Conservation (phyloP, 35 echinoderm and acorn worm genomes). For the Hemicentrotus pulcherrimus region DNA sequence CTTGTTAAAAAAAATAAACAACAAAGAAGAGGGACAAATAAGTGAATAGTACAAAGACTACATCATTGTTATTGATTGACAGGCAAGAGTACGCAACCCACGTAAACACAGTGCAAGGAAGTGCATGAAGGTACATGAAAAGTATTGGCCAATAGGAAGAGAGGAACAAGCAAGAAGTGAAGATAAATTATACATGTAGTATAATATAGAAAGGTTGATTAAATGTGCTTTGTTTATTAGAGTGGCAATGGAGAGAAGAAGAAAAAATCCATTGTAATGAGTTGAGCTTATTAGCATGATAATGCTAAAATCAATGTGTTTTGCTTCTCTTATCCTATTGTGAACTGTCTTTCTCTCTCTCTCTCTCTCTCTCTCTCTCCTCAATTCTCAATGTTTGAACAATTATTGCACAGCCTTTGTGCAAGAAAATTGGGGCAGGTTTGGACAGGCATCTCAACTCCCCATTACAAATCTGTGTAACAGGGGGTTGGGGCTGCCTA, state of each 20-base stretch:
- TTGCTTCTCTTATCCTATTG: neutral
- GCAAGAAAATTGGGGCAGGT: neutral
- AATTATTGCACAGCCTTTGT: constrained; percentile 12
- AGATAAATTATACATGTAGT: no score
- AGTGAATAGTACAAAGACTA: neutral
- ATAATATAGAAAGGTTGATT: neutral
- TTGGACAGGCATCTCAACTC: neutral
- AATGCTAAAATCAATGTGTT: neutral
- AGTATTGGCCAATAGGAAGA: constrained; percentile 10
- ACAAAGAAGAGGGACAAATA: neutral
- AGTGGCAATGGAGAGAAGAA: neutral
- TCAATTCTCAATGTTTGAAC: neutral
- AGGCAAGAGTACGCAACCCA: neutral
- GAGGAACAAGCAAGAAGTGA: neutral
- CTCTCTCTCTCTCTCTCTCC: neutral
- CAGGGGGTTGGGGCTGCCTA: neutral
- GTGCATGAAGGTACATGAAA: neutral
- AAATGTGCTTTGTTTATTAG: neutral
- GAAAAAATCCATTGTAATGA: neutral
- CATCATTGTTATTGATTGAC: constrained; percentile 11
- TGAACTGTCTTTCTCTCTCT: neutral
- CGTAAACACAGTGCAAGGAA: neutral
- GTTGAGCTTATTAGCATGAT: neutral
- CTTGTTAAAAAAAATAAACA: neutral
- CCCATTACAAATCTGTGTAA: neutral